phyloP scores from a whole-genome alignment of 2,888 invertebrate species.

The Drosophila mimica region DNA sequence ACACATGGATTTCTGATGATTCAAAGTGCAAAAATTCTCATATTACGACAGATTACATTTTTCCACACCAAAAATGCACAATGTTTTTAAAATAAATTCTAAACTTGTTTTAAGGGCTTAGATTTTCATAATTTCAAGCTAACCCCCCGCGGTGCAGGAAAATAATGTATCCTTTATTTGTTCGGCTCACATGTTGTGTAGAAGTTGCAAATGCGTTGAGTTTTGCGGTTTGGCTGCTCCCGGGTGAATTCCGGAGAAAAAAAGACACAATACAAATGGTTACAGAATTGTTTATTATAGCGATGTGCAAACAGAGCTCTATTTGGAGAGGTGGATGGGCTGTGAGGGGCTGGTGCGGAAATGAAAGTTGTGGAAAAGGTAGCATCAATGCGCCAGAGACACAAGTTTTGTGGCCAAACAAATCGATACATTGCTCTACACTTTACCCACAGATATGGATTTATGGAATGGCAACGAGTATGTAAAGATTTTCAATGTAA shows the following conservation, averaged over 20 bases:
- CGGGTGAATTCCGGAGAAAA: background rate
- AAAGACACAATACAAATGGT: conserved; percentile 13
- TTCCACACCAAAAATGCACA: background rate
- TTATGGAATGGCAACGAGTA: background rate
- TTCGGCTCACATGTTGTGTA: too few relatives aligned
- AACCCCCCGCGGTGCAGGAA: background rate
- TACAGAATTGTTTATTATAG: conserved; percentile 5
- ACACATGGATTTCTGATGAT: background rate
- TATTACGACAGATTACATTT: background rate
- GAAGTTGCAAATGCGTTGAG: conserved; percentile 14
- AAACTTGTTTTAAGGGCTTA: background rate
- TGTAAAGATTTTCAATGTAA: conserved; percentile 13
- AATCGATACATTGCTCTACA: conserved; percentile 45
- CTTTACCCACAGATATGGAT: background rate
- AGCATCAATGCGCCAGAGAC: conserved; percentile 13
- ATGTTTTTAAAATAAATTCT: background rate
- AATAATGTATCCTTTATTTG: background rate
- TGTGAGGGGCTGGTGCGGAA: conserved; percentile 2
- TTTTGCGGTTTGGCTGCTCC: conserved; percentile 2
- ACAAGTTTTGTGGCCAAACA: conserved; percentile 36
- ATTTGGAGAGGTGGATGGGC: background rate
- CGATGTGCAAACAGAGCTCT: background rate
- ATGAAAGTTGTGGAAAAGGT: conserved; percentile 45
- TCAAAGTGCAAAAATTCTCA: background rate
- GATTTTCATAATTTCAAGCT: background rate